These are phyloP conservation scores for Numida meleagris DNA, from an alignment of 2,113 vertebrate species.

Conservation along the genomic window DNA sequence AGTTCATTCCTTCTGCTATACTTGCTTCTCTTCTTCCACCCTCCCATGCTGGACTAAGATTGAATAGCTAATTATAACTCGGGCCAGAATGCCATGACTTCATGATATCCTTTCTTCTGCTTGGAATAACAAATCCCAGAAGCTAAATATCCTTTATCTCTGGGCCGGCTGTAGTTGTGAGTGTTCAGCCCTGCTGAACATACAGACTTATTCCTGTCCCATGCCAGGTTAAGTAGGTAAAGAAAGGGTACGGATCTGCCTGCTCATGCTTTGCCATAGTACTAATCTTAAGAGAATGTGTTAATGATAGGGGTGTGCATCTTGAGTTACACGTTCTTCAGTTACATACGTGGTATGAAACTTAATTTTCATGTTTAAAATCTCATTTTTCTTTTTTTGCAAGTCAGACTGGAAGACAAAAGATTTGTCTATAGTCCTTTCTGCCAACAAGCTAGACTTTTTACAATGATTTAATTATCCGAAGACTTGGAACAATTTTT, in stretches of 20 bases:
- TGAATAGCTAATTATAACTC: constrained; percentile 52
- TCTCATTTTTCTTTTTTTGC: not conserved
- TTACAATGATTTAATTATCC: not conserved
- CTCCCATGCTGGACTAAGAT: constrained; percentile 18
- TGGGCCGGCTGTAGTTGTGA: not conserved
- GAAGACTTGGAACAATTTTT: not conserved
- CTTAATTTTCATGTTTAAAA: not conserved
- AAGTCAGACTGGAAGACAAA: not conserved
- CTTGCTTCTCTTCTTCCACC: not conserved
- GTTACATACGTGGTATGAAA: constrained; percentile 2
- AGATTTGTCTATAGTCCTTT: not conserved
- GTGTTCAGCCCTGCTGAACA: not conserved
- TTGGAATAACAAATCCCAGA: constrained; percentile 24
- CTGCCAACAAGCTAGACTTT: not conserved
- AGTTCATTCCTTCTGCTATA: not conserved
- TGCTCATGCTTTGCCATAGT: not conserved
- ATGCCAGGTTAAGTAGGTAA: not conserved
- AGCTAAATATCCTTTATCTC: not conserved
- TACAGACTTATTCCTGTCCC: not conserved
- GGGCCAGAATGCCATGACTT: constrained; percentile 36
- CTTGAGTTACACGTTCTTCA: not conserved
- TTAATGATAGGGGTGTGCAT: not conserved
- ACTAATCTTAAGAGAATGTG: not conserved
- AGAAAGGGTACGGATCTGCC: not conserved
- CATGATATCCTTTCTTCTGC: constrained; percentile 42